Evolutionary conservation across 2,797 vertebrate genomes (phyloP).

Genomic region (Cercopithecus mitis): DNA sequence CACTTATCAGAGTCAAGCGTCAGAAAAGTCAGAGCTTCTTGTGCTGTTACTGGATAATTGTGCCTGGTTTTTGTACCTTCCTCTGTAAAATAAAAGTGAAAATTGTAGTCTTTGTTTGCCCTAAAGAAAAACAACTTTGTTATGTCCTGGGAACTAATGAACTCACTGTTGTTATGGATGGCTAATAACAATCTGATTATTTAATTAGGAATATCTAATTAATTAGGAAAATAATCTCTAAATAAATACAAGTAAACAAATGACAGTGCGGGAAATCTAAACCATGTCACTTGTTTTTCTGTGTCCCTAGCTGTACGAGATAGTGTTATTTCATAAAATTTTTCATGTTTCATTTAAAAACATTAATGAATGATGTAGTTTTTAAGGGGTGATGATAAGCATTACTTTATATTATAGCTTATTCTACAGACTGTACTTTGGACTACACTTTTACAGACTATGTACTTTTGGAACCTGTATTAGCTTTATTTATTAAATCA

Average conservation of each 20-base stretch:
- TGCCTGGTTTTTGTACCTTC: no score
- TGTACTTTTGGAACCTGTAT: not conserved
- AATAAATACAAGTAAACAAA: not conserved
- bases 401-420: not conserved
- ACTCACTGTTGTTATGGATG: no score
- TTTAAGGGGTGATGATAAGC: not conserved
- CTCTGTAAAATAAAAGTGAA: no score
- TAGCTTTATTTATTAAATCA: not conserved
- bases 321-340: not conserved
- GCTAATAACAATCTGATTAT: no score
- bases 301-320: not conserved
- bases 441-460: no score
- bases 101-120: no score
- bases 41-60: no score
- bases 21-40: no score
- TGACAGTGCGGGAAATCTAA: not conserved
- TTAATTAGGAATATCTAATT: not conserved
- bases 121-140: no score
- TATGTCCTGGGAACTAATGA: no score
- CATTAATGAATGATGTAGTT: not conserved
- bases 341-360: constrained; percentile 6
- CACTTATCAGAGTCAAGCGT: no score
- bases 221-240: constrained; percentile 13
- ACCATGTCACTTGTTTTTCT: not conserved
- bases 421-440: not conserved